Evolutionary conservation across 2,888 invertebrate species (phyloP).

Genomic region (Unio pictorum): DNA sequence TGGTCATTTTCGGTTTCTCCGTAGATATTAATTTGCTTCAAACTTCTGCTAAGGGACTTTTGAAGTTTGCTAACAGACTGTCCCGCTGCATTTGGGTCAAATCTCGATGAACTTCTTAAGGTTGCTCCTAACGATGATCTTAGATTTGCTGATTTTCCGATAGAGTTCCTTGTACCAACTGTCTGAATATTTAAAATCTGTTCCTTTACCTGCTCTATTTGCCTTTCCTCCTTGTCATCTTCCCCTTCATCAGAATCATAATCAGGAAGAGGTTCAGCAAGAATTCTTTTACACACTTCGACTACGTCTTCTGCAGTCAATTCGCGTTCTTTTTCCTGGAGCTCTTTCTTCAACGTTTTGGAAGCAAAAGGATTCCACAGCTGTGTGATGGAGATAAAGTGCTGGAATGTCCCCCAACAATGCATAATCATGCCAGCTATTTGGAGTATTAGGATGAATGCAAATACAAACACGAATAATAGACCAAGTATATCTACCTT

Average conservation of each 20-base stretch:
- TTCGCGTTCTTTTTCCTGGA: too few relatives aligned
- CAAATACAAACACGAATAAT: constrained; percentile 59
- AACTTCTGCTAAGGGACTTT: too few relatives aligned
- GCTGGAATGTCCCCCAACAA: constrained; percentile 66
- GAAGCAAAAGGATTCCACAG: constrained; percentile 29
- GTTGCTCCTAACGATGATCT: too few relatives aligned
- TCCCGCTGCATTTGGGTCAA: too few relatives aligned
- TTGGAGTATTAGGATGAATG: constrained; percentile 58
- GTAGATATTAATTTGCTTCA: too few relatives aligned
- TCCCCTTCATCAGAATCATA: constrained; percentile 31
- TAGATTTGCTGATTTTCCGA: neutral
- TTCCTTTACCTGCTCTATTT: constrained; percentile 3
- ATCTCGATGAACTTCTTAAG: too few relatives aligned
- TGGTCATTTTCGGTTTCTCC: too few relatives aligned
- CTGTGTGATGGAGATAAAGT: constrained; percentile 61
- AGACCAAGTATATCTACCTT: constrained; percentile 54
- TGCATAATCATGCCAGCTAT: constrained; percentile 66
- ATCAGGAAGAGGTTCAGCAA: constrained; percentile 45
- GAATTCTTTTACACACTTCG: constrained; percentile 32
- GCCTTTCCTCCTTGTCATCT: constrained; percentile 13
- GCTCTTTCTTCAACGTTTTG: too few relatives aligned
- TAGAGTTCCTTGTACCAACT: constrained; percentile 18
- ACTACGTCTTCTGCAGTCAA: constrained; percentile 12
- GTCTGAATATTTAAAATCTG: constrained; percentile 20
- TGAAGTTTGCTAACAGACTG: too few relatives aligned